These are phyloP conservation scores for Sympetrum striolatum DNA, from an alignment of 2,888 invertebrate species.

Conservation along the genomic window DNA sequence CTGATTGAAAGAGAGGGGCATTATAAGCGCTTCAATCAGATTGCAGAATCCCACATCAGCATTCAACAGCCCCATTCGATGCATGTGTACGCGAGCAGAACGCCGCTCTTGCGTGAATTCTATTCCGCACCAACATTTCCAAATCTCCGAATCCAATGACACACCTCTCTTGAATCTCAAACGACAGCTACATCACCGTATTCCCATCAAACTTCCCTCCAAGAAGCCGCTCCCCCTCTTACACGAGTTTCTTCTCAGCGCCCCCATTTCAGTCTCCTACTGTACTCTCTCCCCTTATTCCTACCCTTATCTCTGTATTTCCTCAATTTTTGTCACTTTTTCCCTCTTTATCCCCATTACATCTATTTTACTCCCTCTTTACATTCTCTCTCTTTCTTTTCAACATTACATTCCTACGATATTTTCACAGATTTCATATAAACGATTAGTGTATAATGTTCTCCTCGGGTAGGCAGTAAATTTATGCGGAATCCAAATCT, in stretches of 20 bases:
- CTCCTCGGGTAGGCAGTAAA: no score
- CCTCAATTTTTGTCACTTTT: neutral
- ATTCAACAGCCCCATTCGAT: neutral
- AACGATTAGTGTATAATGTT: no score
- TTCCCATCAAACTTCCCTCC: neutral
- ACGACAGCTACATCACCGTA: neutral
- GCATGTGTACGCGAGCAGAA: neutral
- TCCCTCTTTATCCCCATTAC: neutral
- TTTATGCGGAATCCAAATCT: no score
- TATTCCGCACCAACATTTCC: neutral
- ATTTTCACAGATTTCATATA: no score
- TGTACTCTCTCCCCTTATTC: neutral
- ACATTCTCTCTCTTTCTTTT: no score
- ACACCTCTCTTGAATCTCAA: neutral
- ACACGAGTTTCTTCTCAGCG: neutral
- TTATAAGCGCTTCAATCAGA: neutral
- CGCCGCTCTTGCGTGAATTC: neutral
- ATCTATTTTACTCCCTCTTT: neutral
- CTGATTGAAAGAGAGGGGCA: neutral
- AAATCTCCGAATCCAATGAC: conserved; percentile 4
- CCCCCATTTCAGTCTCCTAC: neutral
- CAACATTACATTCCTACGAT: no score
- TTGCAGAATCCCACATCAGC: neutral
- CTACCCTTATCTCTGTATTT: neutral
- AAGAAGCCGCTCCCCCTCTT: neutral